Evolutionary conservation across 2,113 vertebrate genomes (phyloP), one percentile per base, ranked within the genome.

Genomic region (Lamprologus tigripictilis): DNA sequence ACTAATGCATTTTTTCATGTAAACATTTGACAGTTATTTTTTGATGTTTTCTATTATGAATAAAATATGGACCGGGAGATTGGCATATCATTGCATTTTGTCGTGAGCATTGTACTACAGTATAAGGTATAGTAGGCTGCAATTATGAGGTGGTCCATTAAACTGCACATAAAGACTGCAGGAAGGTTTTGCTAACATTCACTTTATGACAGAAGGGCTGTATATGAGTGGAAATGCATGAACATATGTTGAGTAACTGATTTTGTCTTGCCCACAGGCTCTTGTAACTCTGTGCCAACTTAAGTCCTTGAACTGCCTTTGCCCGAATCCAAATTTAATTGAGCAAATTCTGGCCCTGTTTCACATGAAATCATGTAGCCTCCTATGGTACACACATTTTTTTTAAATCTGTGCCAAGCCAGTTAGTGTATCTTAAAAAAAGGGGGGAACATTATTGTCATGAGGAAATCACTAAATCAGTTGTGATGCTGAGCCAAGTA

Each of bases 171-270:
- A 40, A 88, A 87, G 66, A 80, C 79, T 86, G 28, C 28, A 68
- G 61, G 37, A 61, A 26, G 40, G 17, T 57, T 88, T 23, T 17
- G 40, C 87, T 78, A 80, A 83, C 21, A 55, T 51, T 89, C 79
- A 68, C 33, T 23, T 76, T 26, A 57, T 17, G 83, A 58, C 23
- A 55, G 9, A 49, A 31, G 58, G 68, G 42, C 33, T 81, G 23
- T 88, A 33, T 86, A 88, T 90, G 55, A 78, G 10, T 81, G 81
- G 21, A 89, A 90, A 89, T 89, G 12, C 53, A 89, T 81, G 45
- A 87, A 79, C 92, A 93, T 89, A 91, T 95, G 91, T 90, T 88
- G 83, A 87, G 82, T 88, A 49, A 78, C 54, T 80, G 57, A 68
- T 87, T 83, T 82, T 47, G 53, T 84, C 54, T 83, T 66, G 82